Conservation (phyloP, 2,888 invertebrate genomes). For the Eutolmus rufibarbis region DNA sequence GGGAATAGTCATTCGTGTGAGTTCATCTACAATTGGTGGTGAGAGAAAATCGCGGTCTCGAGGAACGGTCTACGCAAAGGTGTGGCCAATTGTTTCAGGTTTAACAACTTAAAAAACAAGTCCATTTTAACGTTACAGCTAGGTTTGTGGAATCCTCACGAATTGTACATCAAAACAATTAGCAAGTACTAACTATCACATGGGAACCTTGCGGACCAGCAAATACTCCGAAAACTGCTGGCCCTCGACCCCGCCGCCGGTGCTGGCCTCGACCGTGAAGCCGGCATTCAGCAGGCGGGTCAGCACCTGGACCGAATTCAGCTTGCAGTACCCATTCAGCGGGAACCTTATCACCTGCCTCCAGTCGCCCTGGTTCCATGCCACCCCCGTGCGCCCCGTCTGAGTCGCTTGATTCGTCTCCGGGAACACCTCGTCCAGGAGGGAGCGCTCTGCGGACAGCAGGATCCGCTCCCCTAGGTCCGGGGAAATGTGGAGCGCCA, state of each 20-base stretch:
- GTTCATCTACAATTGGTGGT: neutral
- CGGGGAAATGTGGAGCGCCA: slow-evolving; percentile 81
- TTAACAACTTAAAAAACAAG: slow-evolving; percentile 24
- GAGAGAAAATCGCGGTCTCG: neutral
- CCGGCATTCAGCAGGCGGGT: slow-evolving; percentile 80
- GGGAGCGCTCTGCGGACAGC: slow-evolving; percentile 79
- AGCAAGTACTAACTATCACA: slow-evolving; percentile 59
- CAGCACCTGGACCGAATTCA: slow-evolving; percentile 88
- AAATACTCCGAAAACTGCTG: slow-evolving; percentile 91
- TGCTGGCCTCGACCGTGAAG: slow-evolving; percentile 81
- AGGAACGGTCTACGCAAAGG: neutral
- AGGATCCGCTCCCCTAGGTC: slow-evolving; percentile 83
- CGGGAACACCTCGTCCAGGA: slow-evolving; percentile 79
- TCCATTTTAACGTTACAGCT: neutral
- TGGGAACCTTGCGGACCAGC: slow-evolving; percentile 70
- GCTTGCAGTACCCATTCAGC: slow-evolving; percentile 86
- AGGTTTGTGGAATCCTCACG: neutral
- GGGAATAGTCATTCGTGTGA: neutral
- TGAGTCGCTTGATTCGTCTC: slow-evolving; percentile 77
- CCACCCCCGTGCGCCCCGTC: slow-evolving; percentile 79
- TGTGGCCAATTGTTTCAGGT: neutral
- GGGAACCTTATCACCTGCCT: slow-evolving; percentile 86
- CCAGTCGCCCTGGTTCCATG: slow-evolving; percentile 83
- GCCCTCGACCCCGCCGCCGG: slow-evolving; percentile 86
- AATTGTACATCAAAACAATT: slow-evolving; percentile 18